These are phyloP conservation scores for Drosophila jambulina DNA, from an alignment of 1,140 invertebrate genomes.

Conservation along the genomic window DNA sequence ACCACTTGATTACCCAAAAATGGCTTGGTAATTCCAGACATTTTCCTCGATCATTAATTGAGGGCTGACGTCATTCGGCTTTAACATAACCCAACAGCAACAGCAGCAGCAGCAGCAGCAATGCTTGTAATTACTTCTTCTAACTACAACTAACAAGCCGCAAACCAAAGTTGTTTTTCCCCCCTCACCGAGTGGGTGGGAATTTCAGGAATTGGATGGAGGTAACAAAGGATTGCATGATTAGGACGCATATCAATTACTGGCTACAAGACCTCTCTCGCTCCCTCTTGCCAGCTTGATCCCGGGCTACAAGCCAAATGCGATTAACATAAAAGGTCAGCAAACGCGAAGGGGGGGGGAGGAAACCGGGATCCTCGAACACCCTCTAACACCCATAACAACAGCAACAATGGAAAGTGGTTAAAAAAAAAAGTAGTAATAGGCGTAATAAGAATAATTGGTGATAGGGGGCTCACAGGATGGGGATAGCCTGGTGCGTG, in stretches of 20 bases:
- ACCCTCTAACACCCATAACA: slow-evolving; percentile 40
- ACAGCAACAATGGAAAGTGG: slow-evolving; percentile 64
- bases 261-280: slow-evolving; percentile 70
- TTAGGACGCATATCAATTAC: slow-evolving; percentile 82
- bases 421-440: slow-evolving; percentile 73
- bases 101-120: not conserved
- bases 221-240: slow-evolving; percentile 75
- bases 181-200: not conserved
- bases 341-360: slow-evolving; percentile 24
- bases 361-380: slow-evolving; percentile 10
- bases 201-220: not conserved
- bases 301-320: slow-evolving; percentile 46
- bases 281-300: not conserved
- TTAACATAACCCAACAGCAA: slow-evolving; percentile 1
- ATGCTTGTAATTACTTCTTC: slow-evolving; percentile 49
- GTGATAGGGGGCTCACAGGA: slow-evolving; percentile 46
- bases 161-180: slow-evolving; percentile 38
- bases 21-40: slow-evolving; percentile 18
- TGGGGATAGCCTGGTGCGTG: slow-evolving; percentile 49
- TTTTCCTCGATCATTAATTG: slow-evolving; percentile 37
- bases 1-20: slow-evolving; percentile 31
- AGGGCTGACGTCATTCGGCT: slow-evolving; percentile 28
- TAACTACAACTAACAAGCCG: slow-evolving; percentile 39
- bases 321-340: slow-evolving; percentile 83
- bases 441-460: slow-evolving; percentile 83